Percentiles rank a stretch among this genome's conserved stretches.
These are phyloP conservation scores for Homarus americanus DNA, from an alignment of 1,140 invertebrate species.

Conservation along the genomic window DNA sequence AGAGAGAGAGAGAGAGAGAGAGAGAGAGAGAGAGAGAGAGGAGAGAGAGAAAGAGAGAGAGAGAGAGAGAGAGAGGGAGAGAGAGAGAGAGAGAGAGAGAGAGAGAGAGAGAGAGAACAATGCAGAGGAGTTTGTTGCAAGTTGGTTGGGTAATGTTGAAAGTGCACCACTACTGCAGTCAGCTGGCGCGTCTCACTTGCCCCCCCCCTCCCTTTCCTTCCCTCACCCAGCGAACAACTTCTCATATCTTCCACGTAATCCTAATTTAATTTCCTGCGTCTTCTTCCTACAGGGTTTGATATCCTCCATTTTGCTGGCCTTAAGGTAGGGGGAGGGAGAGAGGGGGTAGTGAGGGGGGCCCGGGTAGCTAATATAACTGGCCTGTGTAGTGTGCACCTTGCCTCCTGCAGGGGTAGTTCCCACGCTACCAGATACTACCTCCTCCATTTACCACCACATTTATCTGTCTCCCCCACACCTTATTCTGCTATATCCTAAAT, in stretches of 20 bases:
- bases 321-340: not conserved
- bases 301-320: no score
- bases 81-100: not conserved
- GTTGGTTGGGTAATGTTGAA: not conserved
- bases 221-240: no score
- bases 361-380: not conserved
- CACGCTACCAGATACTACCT: not conserved
- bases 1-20: no score
- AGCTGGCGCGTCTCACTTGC: not conserved
- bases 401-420: not conserved
- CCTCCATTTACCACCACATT: not conserved
- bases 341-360: not conserved
- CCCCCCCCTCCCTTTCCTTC: not conserved
- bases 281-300: no score
- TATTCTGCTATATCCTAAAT: not conserved
- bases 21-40: conserved; percentile 1
- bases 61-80: conserved; percentile 6
- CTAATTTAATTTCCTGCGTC: no score
- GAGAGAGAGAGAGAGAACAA: not conserved
- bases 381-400: not conserved
- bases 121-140: not conserved
- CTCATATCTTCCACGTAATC: no score
- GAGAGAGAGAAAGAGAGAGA: not conserved
- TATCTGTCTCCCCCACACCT: not conserved
- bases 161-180: not conserved